phyloP scores from a whole-genome alignment of 2,797 vertebrate genomes.

The Mus caroli region DNA sequence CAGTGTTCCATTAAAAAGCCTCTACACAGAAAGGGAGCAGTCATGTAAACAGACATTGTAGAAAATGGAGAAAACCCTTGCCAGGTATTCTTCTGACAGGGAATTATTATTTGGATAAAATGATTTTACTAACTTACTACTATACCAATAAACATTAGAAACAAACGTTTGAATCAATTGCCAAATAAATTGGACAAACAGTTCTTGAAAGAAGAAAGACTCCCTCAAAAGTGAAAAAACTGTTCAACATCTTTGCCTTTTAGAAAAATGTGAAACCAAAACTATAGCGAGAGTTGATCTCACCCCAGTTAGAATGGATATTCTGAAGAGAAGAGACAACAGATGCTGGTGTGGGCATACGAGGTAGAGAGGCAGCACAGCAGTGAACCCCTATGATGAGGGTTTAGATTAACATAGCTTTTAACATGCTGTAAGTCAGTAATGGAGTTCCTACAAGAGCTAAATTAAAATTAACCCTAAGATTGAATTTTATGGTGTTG shows the following conservation, averaged over 20 bases:
- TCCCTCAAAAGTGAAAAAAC: neutral
- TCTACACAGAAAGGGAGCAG: neutral
- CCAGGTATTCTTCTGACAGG: neutral
- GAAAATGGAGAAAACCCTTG: neutral
- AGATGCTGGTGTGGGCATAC: neutral
- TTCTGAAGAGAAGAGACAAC: neutral
- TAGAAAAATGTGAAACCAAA: neutral
- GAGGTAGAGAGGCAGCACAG: neutral
- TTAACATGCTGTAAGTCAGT: neutral
- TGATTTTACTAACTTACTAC: neutral
- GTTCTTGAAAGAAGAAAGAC: neutral
- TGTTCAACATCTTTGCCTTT: neutral
- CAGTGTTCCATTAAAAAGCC: neutral
- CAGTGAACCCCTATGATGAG: neutral
- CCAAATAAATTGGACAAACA: neutral
- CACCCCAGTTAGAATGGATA: neutral
- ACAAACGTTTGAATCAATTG: neutral
- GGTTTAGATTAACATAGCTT: neutral
- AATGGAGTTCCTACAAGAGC: neutral
- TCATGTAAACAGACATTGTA: neutral
- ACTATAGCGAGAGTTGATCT: neutral
- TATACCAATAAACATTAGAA: neutral
- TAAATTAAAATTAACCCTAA: neutral
- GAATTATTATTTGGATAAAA: neutral
- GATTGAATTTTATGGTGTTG: neutral